Evolutionary conservation across 1,140 invertebrate genomes (phyloP).

Genomic region (Lordiphosa stackelbergi): DNA sequence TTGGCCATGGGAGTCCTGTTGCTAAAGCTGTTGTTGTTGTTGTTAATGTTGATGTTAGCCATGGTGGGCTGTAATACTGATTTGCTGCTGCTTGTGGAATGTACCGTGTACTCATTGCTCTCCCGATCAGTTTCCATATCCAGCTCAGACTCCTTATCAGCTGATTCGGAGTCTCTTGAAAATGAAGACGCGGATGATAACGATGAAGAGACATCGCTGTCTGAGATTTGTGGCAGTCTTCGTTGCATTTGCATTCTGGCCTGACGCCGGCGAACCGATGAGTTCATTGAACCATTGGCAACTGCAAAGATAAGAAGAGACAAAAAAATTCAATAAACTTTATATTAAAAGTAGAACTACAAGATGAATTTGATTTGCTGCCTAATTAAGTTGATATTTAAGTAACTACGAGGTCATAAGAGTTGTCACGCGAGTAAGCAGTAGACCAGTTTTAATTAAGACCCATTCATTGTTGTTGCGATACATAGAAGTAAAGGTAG

Average conservation of each 20-base stretch:
- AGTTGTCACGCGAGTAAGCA: too few species aligned
- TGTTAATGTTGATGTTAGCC: constrained; percentile 22
- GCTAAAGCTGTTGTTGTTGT: constrained; percentile 12
- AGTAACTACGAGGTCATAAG: too few species aligned
- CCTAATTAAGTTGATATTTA: too few species aligned
- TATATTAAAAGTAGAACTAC: neutral
- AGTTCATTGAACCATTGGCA: constrained; percentile 50
- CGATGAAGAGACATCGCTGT: constrained; percentile 6
- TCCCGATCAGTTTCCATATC: constrained; percentile 7
- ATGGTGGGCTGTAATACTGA: constrained; percentile 62
- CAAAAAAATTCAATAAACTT: constrained; percentile 2
- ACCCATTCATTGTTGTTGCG: too few species aligned
- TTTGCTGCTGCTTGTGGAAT: constrained; percentile 35
- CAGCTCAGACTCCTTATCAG: too few species aligned
- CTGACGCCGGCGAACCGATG: constrained; percentile 36
- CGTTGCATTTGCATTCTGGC: constrained; percentile 20
- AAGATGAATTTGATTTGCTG: too few species aligned
- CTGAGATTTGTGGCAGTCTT: constrained; percentile 19
- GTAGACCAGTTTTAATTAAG: too few species aligned
- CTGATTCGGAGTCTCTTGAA: constrained; percentile 4
- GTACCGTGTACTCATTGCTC: constrained; percentile 9
- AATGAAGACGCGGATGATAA: neutral
- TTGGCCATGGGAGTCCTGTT: constrained; percentile 20
- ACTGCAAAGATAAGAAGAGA: constrained; percentile 39
- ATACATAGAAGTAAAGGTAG: too few species aligned